Evolutionary conservation across 2,888 invertebrate species (phyloP).

Genomic region (Isoperla grammatica): DNA sequence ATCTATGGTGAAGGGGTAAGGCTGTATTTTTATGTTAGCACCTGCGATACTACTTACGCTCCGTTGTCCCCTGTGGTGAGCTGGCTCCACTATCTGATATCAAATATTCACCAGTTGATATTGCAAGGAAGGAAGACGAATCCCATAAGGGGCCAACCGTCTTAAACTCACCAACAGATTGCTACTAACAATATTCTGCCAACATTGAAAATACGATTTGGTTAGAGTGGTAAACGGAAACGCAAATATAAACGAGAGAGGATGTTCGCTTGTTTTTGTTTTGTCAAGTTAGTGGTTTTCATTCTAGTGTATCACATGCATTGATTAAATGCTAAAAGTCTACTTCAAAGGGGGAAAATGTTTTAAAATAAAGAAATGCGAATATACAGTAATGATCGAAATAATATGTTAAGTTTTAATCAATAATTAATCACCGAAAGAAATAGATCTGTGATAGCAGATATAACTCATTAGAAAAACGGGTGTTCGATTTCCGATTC

Average conservation of each 20-base stretch:
- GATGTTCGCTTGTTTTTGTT: background rate
- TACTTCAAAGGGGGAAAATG: too few relatives aligned
- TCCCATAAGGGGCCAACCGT: conserved; percentile 14
- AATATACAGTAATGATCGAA: too few relatives aligned
- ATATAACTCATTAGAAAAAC: too few relatives aligned
- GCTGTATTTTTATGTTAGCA: conserved; percentile 3
- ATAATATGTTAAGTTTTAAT: too few relatives aligned
- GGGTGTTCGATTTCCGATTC: too few relatives aligned
- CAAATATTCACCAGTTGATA: conserved; percentile 31
- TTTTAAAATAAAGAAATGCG: too few relatives aligned
- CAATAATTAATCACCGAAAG: too few relatives aligned
- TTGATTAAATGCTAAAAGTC: too few relatives aligned
- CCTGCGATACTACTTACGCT: background rate
- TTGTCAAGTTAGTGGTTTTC: too few relatives aligned
- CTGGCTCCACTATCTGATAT: conserved; percentile 22
- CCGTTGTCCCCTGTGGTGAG: conserved; percentile 14
- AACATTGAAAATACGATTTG: background rate
- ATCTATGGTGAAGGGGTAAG: conserved; percentile 1
- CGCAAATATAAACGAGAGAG: background rate
- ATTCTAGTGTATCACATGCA: too few relatives aligned
- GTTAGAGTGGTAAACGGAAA: background rate
- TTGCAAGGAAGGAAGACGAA: conserved; percentile 23
- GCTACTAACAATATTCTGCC: conserved; percentile 8
- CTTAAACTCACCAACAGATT: conserved; percentile 13
- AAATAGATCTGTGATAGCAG: too few relatives aligned